A percentile compares a stretch with the other conserved stretches of the same genome.
Conservation (phyloP, 2,797 vertebrate genomes). For the Erpetoichthys calabaricus region DNA sequence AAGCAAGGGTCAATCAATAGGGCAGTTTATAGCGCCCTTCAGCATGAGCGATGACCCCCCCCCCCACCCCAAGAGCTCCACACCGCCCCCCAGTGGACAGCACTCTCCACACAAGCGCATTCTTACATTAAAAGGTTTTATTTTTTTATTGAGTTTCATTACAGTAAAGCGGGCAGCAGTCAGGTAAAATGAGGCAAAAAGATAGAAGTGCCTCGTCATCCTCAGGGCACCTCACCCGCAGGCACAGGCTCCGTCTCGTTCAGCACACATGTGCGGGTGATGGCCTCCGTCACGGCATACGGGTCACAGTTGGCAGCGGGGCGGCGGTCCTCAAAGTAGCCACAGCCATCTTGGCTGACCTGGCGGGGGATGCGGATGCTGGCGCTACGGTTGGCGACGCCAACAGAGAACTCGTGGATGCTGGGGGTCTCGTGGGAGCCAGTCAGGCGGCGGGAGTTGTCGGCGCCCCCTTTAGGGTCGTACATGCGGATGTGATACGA, state of each 20-base stretch:
- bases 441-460: slow-evolving; percentile 67
- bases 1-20: too few species aligned
- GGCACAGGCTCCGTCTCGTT: slow-evolving; percentile 20
- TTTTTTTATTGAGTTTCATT: too few species aligned
- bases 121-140: too few species aligned
- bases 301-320: slow-evolving; percentile 78
- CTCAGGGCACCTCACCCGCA: too few species aligned
- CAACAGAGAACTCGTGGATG: slow-evolving; percentile 57
- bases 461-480: slow-evolving; percentile 53
- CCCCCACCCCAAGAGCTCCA: too few species aligned
- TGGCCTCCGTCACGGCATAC: slow-evolving; percentile 51
- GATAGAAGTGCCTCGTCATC: too few species aligned
- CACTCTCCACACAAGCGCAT: too few species aligned
- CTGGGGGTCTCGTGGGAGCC: slow-evolving; percentile 61
- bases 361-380: slow-evolving; percentile 74
- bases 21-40: too few species aligned
- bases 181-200: too few species aligned
- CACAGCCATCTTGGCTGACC: slow-evolving; percentile 47
- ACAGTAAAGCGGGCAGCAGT: too few species aligned
- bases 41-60: too few species aligned
- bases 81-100: too few species aligned
- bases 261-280: slow-evolving; percentile 53
- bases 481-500: slow-evolving; percentile 57
- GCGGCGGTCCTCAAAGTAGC: slow-evolving; percentile 76
- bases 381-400: slow-evolving; percentile 55